These are phyloP conservation scores for Agonopterix arenella DNA, from an alignment of 2,888 invertebrate species.

Conservation along the genomic window DNA sequence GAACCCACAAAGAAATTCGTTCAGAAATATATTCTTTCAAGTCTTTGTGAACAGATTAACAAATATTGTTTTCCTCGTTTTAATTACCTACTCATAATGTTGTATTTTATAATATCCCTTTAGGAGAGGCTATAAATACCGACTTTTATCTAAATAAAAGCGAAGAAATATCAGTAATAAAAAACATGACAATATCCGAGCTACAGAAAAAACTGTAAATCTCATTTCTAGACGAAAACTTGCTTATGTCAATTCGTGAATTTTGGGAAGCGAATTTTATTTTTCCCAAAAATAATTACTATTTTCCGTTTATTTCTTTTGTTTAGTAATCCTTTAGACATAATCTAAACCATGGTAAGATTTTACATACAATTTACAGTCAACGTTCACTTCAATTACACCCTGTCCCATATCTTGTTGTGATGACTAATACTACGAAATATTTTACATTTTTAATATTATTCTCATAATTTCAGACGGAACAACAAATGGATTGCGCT, in stretches of 20 bases:
- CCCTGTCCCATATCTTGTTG: slow-evolving; percentile 32
- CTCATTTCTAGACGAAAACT: not conserved
- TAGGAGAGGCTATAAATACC: too few species aligned
- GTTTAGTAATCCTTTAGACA: slow-evolving; percentile 10
- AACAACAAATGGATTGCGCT: slow-evolving; percentile 98
- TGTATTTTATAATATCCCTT: too few species aligned
- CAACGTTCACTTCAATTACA: not conserved
- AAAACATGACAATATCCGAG: slow-evolving; percentile 18
- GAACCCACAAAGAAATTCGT: too few species aligned
- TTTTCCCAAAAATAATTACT: slow-evolving; percentile 14
- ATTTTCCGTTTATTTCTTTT: slow-evolving; percentile 20
- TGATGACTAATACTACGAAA: slow-evolving; percentile 65
- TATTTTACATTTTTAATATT: slow-evolving; percentile 22
- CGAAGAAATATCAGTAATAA: too few species aligned
- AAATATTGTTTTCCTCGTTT: too few species aligned
- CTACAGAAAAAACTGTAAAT: slow-evolving; percentile 6
- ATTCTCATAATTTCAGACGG: slow-evolving; percentile 80
- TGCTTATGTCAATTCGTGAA: slow-evolving; percentile 11
- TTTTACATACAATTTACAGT: not conserved
- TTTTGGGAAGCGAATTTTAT: slow-evolving; percentile 13
- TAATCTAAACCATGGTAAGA: slow-evolving; percentile 21
- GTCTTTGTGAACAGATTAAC: too few species aligned
- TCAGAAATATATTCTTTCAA: too few species aligned
- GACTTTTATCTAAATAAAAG: too few species aligned
- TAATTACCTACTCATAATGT: too few species aligned